Conservation (phyloP, 2,113 vertebrate genomes). For the Anser cygnoides region DNA sequence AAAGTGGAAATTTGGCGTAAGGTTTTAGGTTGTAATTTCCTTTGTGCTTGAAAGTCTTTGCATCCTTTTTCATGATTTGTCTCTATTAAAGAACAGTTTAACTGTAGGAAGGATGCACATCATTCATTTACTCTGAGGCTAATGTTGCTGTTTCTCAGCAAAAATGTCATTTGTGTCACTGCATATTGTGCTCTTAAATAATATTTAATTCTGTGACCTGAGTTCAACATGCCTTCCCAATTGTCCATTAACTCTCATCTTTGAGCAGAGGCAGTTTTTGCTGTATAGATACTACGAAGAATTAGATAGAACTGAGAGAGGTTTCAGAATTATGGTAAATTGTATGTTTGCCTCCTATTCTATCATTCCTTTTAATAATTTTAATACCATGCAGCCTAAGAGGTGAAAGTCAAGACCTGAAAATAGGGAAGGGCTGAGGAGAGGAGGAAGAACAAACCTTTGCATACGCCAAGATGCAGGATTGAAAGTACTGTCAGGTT, state of each 20-base stretch:
- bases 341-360: background rate
- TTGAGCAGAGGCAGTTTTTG: background rate
- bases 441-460: background rate
- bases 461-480: background rate
- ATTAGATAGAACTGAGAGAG: background rate
- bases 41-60: constrained; percentile 7
- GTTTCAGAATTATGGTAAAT: background rate
- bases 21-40: constrained; percentile 11
- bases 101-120: background rate
- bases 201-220: constrained; percentile 36
- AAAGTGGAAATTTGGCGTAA: background rate
- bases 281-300: background rate
- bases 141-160: background rate
- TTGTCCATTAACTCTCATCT: background rate
- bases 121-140: background rate
- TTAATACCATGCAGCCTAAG: background rate
- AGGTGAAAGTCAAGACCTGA: background rate
- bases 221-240: background rate
- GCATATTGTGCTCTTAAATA: constrained; percentile 1
- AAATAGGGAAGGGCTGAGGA: background rate
- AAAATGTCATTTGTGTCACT: constrained; percentile 27
- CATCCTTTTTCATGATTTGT: background rate
- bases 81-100: constrained; percentile 11
- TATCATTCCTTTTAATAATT: background rate
- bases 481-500: background rate